These are phyloP conservation scores for Psix sp. DNA, from an alignment of 1,140 invertebrate species.

Conservation along the genomic window DNA sequence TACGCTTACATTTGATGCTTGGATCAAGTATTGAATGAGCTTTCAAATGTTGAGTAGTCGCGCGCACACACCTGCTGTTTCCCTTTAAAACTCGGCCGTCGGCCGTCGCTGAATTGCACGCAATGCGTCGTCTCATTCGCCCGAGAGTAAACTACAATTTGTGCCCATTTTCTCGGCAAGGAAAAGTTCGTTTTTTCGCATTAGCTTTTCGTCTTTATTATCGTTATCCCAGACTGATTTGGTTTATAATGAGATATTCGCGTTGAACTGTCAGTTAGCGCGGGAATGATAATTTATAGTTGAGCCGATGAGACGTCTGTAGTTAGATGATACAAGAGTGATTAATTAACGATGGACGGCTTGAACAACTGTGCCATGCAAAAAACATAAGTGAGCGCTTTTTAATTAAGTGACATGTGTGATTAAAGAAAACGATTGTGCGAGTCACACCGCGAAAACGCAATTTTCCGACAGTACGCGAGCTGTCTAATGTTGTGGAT, in stretches of 20 bases:
- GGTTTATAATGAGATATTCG: no score
- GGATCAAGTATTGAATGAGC: constrained; percentile 28
- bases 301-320: constrained; percentile 6
- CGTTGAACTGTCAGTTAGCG: constrained; percentile 2
- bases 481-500: no score
- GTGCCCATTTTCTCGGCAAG: background rate
- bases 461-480: no score
- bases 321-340: constrained; percentile 10
- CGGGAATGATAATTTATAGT: constrained; percentile 20
- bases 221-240: no score
- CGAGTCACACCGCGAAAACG: no score
- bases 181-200: no score
- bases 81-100: constrained; percentile 60
- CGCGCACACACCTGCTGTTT: constrained; percentile 59
- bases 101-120: constrained; percentile 66
- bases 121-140: constrained; percentile 26
- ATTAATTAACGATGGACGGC: constrained; percentile 36
- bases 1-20: constrained; percentile 14
- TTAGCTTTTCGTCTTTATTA: no score
- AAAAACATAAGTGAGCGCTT: constrained; percentile 14
- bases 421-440: no score
- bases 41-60: constrained; percentile 38
- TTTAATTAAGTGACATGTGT: constrained; percentile 11
- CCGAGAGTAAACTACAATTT: constrained; percentile 18
- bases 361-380: constrained; percentile 5